Evolutionary conservation across 2,797 vertebrate genomes (phyloP).

Genomic region (Knipowitschia caucasica): DNA sequence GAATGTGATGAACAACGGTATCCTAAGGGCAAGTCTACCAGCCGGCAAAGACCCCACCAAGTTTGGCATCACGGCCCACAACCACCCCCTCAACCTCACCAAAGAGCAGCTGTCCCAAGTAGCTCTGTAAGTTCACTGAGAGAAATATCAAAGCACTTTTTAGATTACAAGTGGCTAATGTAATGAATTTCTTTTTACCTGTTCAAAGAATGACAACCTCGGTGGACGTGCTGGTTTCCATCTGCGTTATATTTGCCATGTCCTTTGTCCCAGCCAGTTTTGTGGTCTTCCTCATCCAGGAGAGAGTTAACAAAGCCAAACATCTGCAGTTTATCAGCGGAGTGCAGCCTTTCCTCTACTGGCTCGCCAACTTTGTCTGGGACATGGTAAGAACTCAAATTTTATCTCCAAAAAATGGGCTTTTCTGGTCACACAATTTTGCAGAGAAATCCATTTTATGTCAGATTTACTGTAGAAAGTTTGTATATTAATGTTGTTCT

Average conservation of each 20-base stretch:
- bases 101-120: conserved; percentile 98
- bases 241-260: conserved; percentile 94
- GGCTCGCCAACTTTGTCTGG: conserved; percentile 97
- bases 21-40: conserved; percentile 85
- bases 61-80: conserved; percentile 89
- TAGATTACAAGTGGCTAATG: neutral
- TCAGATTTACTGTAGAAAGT: too few species aligned
- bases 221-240: conserved; percentile 91
- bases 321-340: conserved; percentile 98
- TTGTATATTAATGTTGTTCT: neutral
- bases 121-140: conserved; percentile 82
- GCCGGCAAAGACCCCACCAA: conserved; percentile 77
- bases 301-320: conserved; percentile 95
- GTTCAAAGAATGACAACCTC: conserved; percentile 91
- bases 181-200: neutral
- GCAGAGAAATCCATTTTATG: neutral
- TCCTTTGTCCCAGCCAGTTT: conserved; percentile 92
- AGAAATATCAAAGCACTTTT: neutral
- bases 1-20: conserved; percentile 95
- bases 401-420: conserved; percentile 25
- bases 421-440: neutral
- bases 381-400: conserved; percentile 86
- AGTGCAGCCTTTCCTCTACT: conserved; percentile 94
- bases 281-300: conserved; percentile 97
- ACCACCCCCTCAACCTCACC: conserved; percentile 96